Evolutionary conservation across 2,113 vertebrate genomes (phyloP).

Genomic region (Pontoporia blainvillei): DNA sequence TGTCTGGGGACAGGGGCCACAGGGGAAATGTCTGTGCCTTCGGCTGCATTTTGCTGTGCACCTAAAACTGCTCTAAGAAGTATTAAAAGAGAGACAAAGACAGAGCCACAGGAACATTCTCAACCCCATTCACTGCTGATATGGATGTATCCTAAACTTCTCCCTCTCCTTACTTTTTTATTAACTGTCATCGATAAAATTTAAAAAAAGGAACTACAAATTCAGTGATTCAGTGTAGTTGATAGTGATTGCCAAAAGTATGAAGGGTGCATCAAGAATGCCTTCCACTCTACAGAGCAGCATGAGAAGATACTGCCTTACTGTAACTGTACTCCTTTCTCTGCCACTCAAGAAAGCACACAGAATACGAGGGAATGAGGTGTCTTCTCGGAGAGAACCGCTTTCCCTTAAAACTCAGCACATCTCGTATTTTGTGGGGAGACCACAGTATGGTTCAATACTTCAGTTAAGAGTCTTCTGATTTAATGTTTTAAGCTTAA

Average conservation of each 20-base stretch:
- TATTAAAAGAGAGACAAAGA: background rate
- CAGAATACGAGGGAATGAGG: background rate
- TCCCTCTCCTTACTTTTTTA: background rate
- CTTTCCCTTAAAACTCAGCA: background rate
- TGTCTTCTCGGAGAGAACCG: background rate
- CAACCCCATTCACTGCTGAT: background rate
- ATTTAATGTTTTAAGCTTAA: background rate
- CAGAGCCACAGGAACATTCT: background rate
- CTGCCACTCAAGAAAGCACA: background rate
- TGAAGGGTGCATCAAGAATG: background rate
- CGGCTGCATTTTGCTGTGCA: background rate
- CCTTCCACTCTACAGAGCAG: background rate
- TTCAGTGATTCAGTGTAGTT: background rate
- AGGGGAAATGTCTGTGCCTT: background rate
- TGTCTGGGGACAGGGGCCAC: accelerated
- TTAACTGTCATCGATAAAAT: background rate
- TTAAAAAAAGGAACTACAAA: background rate
- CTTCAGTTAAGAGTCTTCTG: background rate
- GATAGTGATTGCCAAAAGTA: background rate
- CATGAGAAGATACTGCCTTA: background rate
- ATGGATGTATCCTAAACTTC: accelerated
- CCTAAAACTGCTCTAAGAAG: background rate
- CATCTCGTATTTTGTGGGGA: background rate
- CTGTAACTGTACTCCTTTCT: background rate
- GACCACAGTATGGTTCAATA: background rate